A percentile compares a stretch with the other conserved stretches of the same genome.
Evolutionary conservation across 2,113 vertebrate genomes (phyloP).

Genomic region (Scolopax mira): DNA sequence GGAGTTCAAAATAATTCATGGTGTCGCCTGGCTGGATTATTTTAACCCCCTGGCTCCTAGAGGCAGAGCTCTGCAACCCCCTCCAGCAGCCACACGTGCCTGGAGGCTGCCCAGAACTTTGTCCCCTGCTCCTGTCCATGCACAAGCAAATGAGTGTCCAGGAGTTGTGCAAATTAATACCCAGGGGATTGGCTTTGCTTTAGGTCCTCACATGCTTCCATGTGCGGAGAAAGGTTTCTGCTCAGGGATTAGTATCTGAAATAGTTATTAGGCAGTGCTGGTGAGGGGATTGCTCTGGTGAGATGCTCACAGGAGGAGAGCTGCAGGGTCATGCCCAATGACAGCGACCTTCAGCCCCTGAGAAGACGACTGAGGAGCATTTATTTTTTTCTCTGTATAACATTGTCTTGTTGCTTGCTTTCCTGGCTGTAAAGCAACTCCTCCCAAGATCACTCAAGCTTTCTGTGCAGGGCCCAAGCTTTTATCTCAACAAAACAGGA

Average conservation of each 20-base stretch:
- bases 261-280: not conserved
- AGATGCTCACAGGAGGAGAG: not conserved
- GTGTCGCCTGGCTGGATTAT: not conserved
- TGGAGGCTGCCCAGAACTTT: not conserved
- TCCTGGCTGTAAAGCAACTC: not conserved
- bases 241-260: not conserved
- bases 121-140: rapidly evolving
- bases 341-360: not conserved
- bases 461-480: not conserved
- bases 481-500: not conserved
- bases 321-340: not conserved
- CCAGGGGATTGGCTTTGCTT: not conserved
- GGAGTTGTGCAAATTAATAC: not conserved
- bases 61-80: not conserved
- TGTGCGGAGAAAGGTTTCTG: not conserved
- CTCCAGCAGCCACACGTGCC: not conserved
- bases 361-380: not conserved
- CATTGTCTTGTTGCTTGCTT: not conserved
- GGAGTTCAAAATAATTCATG: not conserved
- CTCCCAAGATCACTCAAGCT: not conserved
- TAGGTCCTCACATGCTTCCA: not conserved
- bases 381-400: not conserved
- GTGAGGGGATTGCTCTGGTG: not conserved
- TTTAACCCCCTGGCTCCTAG: not conserved
- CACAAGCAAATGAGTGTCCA: not conserved